These are phyloP conservation scores for Galagoides demidoff DNA, from an alignment of 2,797 vertebrate genomes.

Conservation along the genomic window DNA sequence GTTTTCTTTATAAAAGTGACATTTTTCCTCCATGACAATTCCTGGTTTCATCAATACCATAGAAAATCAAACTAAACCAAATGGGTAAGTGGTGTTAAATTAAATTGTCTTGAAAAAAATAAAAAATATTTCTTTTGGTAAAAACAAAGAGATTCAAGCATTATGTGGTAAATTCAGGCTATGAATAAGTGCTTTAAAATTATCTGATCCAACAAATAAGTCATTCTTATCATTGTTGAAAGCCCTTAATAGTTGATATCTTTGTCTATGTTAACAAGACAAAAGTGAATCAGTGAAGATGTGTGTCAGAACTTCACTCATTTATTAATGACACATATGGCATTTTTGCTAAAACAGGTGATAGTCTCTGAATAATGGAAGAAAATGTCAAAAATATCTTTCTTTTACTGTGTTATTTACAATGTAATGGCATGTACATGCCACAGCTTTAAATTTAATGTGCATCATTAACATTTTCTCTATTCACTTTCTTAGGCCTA, in stretches of 20 bases:
- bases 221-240: not conserved
- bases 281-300: not conserved
- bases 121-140: no score
- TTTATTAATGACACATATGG: not conserved
- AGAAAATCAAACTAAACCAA: no score
- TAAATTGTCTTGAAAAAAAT: no score
- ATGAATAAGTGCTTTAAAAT: no score
- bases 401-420: not conserved
- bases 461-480: not conserved
- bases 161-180: no score
- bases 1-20: no score
- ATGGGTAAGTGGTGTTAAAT: no score
- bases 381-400: not conserved
- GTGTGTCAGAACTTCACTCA: not conserved
- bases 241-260: not conserved
- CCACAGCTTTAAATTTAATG: not conserved
- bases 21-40: no score
- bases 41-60: no score
- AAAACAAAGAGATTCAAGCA: no score
- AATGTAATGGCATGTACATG: not conserved
- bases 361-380: not conserved
- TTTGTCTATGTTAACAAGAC: not conserved
- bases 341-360: not conserved
- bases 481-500: no score
- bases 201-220: not conserved